A percentile compares a stretch with the other conserved stretches of the same genome.
These are phyloP conservation scores for Agrochola lychnidis DNA, from an alignment of 2,888 invertebrate genomes.

Conservation along the genomic window DNA sequence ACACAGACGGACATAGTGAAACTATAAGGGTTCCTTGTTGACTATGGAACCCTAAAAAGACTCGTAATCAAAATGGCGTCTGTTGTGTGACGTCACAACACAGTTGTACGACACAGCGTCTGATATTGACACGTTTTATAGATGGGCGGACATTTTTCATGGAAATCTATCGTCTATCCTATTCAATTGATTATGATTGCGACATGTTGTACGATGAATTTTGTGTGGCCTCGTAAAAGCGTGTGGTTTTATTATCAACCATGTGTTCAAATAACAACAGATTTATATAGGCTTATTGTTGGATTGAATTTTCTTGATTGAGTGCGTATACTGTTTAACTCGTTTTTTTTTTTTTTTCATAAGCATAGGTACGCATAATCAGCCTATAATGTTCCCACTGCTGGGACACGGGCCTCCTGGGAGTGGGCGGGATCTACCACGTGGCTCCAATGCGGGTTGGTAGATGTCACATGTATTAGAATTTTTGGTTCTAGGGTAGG, in stretches of 20 bases:
- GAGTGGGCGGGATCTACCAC: no score
- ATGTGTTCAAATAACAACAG: conserved; percentile 8
- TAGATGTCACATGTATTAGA: no score
- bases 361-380: no score
- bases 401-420: no score
- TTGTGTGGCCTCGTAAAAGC: conserved; percentile 33
- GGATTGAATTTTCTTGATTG: background rate
- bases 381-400: no score
- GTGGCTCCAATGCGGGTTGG: no score
- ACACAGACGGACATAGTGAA: no score
- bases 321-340: background rate
- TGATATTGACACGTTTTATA: conserved; percentile 47
- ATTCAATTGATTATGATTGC: conserved; percentile 43
- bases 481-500: no score
- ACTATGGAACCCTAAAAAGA: conserved; percentile 11
- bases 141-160: conserved; percentile 51
- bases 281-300: conserved; percentile 15
- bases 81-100: conserved; percentile 41
- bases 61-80: conserved; percentile 43
- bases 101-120: conserved; percentile 34
- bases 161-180: conserved; percentile 34
- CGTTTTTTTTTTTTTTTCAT: no score
- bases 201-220: conserved; percentile 20
- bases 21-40: no score
- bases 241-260: conserved; percentile 32